A percentile compares a stretch with the other conserved stretches of the same genome.
Conservation (phyloP, 2,797 vertebrate genomes). For the Epinephelus coioides region DNA sequence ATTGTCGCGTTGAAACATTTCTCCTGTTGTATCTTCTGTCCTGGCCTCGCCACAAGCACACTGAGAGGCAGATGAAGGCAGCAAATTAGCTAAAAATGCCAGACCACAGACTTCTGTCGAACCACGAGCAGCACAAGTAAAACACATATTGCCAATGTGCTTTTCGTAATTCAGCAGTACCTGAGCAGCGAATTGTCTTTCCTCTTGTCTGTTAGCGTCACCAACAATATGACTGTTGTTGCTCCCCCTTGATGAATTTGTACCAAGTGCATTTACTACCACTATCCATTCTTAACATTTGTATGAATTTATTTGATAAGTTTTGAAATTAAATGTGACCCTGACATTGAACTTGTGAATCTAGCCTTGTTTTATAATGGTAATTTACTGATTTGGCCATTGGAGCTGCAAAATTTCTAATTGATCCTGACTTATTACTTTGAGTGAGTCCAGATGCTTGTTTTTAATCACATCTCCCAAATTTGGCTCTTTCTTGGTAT, state of each 20-base stretch:
- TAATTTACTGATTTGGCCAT: conserved; percentile 38
- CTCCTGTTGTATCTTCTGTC: conserved; percentile 12
- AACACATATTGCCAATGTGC: conserved; percentile 35
- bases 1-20: conserved; percentile 41
- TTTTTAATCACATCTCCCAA: conserved; percentile 7
- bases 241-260: conserved; percentile 94
- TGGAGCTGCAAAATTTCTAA: background rate
- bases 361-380: conserved; percentile 78
- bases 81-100: conserved; percentile 13
- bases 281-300: conserved; percentile 98
- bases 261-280: conserved; percentile 94
- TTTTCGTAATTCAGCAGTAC: conserved; percentile 52
- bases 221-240: conserved; percentile 84
- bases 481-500: too few species aligned
- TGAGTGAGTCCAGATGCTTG: background rate
- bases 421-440: background rate
- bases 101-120: conserved; percentile 6
- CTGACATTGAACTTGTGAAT: conserved; percentile 89
- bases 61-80: conserved; percentile 41
- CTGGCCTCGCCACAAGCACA: conserved; percentile 36
- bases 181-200: conserved; percentile 41
- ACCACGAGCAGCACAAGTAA: conserved; percentile 30
- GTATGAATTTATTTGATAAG: conserved; percentile 95
- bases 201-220: conserved; percentile 51
- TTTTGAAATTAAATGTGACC: conserved; percentile 99